phyloP scores from a whole-genome alignment of 2,797 vertebrate species.

The Pseudomugil gertrudae region DNA sequence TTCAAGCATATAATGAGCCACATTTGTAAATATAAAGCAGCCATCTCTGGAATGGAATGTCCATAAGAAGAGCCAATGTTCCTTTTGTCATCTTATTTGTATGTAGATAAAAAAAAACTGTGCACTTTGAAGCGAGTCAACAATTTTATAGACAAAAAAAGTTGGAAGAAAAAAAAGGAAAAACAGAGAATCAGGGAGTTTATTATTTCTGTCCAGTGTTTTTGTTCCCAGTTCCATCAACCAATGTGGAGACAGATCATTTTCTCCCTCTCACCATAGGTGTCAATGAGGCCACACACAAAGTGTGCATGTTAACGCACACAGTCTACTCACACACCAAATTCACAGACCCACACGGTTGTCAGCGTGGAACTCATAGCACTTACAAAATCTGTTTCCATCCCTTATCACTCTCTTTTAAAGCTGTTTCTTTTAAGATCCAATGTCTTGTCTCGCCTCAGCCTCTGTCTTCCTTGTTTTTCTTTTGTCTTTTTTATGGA shows the following conservation, averaged over 20 bases:
- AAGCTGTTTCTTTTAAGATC: constrained; percentile 26
- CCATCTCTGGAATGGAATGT: constrained; percentile 6
- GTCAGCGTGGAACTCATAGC: constrained; percentile 46
- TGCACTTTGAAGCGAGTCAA: constrained; percentile 52
- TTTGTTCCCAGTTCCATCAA: constrained; percentile 78
- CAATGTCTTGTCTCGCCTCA: constrained; percentile 31
- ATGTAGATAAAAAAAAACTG: neutral
- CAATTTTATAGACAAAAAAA: constrained; percentile 32
- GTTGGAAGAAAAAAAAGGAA: constrained; percentile 9
- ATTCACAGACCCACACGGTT: constrained; percentile 34
- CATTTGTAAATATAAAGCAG: constrained; percentile 5
- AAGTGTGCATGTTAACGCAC: constrained; percentile 32
- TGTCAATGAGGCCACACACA: constrained; percentile 76
- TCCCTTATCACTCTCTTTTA: constrained; percentile 51
- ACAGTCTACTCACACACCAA: constrained; percentile 23
- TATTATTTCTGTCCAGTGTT: constrained; percentile 78
- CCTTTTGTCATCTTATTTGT: neutral
- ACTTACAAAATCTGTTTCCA: constrained; percentile 39
- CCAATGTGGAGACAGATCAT: constrained; percentile 67
- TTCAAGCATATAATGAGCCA: constrained; percentile 1
- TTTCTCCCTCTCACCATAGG: constrained; percentile 67
- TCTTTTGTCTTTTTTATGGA: constrained; percentile 21
- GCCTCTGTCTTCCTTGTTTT: constrained; percentile 13
- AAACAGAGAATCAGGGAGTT: constrained; percentile 41
- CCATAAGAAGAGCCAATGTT: neutral